Evolutionary conservation across 1,140 invertebrate species (phyloP).

Genomic region (Sycophila sp.): DNA sequence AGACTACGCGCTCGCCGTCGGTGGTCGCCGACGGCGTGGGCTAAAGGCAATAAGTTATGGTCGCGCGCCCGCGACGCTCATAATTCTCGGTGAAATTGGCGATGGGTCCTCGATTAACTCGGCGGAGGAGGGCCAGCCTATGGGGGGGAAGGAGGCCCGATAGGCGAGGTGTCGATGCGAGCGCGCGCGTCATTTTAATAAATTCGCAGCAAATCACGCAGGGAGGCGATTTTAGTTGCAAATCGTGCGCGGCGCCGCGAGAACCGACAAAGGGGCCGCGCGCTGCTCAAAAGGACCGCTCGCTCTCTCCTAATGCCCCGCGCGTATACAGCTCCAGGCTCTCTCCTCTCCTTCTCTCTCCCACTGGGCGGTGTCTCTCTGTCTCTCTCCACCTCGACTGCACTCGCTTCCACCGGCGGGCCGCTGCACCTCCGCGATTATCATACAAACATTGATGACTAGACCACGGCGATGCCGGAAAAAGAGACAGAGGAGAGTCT

Average conservation of each 20-base stretch:
- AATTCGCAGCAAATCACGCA: conserved; percentile 63
- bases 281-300: conserved; percentile 62
- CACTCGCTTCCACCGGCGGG: not conserved
- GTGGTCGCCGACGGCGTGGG: not conserved
- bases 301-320: conserved; percentile 44
- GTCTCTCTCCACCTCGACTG: conserved; percentile 30
- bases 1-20: not conserved
- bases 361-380: conserved; percentile 27
- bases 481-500: conserved; percentile 42
- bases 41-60: conserved; percentile 16
- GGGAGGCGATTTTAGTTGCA: conserved; percentile 66
- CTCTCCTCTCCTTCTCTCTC: conserved; percentile 41
- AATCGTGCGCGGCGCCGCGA: conserved; percentile 66
- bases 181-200: conserved; percentile 58
- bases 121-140: conserved; percentile 2
- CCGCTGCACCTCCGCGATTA: conserved; percentile 63
- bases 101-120: conserved; percentile 15
- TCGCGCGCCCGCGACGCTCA: not conserved
- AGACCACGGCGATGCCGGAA: conserved; percentile 58
- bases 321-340: conserved; percentile 28
- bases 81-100: conserved; percentile 27
- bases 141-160: not conserved
- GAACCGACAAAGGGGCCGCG: conserved; percentile 62
- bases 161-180: conserved; percentile 34
- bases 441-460: conserved; percentile 65